phyloP scores from a whole-genome alignment of 2,113 vertebrate species.

The Zapornia atra region DNA sequence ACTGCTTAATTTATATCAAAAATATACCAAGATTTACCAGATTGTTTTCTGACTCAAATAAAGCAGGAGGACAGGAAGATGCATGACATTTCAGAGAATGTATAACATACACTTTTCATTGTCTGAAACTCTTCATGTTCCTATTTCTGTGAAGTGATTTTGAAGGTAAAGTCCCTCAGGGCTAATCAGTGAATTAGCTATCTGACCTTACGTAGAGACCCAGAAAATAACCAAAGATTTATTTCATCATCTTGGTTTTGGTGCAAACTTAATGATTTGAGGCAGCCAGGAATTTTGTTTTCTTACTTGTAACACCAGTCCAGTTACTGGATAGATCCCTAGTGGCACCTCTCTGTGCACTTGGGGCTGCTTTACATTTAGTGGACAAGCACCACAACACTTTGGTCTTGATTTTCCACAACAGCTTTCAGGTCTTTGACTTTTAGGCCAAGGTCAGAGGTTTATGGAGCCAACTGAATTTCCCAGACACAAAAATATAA shows the following conservation, averaged over 20 bases:
- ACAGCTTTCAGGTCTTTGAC: neutral
- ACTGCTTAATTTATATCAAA: neutral
- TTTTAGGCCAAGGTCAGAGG: neutral
- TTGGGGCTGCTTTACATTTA: neutral
- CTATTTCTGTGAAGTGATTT: neutral
- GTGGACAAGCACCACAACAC: neutral
- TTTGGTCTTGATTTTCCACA: neutral
- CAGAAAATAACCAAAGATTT: neutral
- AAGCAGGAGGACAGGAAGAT: neutral
- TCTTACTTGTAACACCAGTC: neutral
- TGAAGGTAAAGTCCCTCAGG: neutral
- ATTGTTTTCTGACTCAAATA: neutral
- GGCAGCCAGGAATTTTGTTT: neutral
- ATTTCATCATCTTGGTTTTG: neutral
- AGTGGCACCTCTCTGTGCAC: neutral
- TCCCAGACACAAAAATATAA: neutral
- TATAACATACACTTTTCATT: neutral
- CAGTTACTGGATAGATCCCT: neutral
- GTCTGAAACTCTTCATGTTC: neutral
- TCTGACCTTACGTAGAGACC: neutral
- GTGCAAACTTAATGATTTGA: neutral
- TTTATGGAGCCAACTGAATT: neutral
- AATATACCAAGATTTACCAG: neutral
- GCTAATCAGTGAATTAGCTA: neutral
- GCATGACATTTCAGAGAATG: neutral